phyloP scores from a whole-genome alignment of 2,888 invertebrate species.

The Caenorhabditis sinica region DNA sequence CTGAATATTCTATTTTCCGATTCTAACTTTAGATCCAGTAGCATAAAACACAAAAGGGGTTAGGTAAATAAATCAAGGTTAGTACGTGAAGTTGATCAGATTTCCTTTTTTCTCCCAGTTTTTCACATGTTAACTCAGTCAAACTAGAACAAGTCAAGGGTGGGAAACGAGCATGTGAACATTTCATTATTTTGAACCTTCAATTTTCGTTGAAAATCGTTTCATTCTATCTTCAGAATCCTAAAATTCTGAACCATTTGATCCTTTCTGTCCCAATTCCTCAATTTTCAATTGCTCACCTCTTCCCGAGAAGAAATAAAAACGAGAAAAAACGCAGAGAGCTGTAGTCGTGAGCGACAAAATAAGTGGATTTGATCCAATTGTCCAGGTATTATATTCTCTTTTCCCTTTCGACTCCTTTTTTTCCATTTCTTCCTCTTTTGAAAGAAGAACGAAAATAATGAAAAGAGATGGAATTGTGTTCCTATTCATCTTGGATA shows the following conservation, averaged over 20 bases:
- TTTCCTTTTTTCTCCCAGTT: background rate
- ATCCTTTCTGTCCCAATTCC: conserved; percentile 2
- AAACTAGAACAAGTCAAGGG: background rate
- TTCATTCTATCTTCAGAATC: background rate
- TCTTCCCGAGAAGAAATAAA: background rate
- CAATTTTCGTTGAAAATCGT: background rate
- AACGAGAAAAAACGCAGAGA: conserved; percentile 6
- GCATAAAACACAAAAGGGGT: no score
- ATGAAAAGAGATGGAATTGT: conserved; percentile 20
- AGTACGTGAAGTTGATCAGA: no score
- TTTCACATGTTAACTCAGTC: background rate
- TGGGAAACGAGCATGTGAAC: background rate
- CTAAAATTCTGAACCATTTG: conserved; percentile 12
- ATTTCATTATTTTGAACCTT: background rate
- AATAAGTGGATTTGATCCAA: conserved; percentile 59
- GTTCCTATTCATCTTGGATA: conserved; percentile 29
- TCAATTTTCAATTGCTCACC: background rate
- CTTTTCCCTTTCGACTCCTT: background rate
- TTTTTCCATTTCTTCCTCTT: conserved; percentile 24
- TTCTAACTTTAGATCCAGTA: no score
- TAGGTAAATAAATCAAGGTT: no score
- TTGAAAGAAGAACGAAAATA: conserved; percentile 4
- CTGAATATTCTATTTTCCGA: no score
- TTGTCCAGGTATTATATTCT: conserved; percentile 58
- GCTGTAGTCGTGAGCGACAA: conserved; percentile 18